Evolutionary conservation across 2,797 vertebrate genomes (phyloP).

Genomic region (Poeciliopsis gracilis): DNA sequence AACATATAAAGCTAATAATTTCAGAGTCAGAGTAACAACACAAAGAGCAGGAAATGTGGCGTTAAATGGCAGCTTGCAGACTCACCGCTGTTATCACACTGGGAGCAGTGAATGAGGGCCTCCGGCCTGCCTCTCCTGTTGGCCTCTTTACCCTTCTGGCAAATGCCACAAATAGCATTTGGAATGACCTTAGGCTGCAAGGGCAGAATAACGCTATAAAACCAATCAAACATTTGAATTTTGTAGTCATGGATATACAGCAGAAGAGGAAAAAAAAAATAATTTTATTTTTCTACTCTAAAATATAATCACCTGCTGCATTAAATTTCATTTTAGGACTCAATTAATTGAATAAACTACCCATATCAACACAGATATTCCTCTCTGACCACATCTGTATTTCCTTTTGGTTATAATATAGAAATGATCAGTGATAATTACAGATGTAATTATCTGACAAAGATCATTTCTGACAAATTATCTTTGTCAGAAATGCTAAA

Average conservation of each 20-base stretch:
- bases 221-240: conserved; percentile 48
- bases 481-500: conserved; percentile 46
- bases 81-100: conserved; percentile 99
- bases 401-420: not conserved
- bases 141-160: conserved; percentile 99
- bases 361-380: not conserved
- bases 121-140: conserved; percentile 97
- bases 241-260: conserved; percentile 60
- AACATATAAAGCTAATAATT: not conserved
- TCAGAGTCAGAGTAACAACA: not conserved
- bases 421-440: not conserved
- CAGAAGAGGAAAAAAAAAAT: conserved; percentile 27
- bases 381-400: not conserved
- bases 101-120: conserved; percentile 98
- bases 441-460: not conserved
- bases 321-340: not conserved
- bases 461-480: not conserved
- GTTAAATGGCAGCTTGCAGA: conserved; percentile 57
- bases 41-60: conserved; percentile 22
- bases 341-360: not conserved
- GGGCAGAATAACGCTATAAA: conserved; percentile 99
- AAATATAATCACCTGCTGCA: not conserved
- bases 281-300: not conserved
- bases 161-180: conserved; percentile 99
- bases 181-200: conserved; percentile 99